Evolutionary conservation across 1,140 invertebrate species (phyloP).

Genomic region (Brachionus rubens): DNA sequence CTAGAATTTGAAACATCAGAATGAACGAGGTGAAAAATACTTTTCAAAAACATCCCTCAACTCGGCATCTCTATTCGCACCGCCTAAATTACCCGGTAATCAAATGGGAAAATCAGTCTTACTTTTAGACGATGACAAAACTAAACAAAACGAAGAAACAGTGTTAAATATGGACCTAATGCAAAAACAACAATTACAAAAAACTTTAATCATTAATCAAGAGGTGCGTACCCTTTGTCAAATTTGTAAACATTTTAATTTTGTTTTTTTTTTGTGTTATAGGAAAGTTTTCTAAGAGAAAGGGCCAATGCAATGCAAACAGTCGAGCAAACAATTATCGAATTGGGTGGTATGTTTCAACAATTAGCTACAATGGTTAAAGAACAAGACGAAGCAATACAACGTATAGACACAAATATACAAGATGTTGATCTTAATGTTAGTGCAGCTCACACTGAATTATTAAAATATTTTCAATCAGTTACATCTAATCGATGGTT

Average conservation of each 20-base stretch:
- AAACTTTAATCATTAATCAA: slow-evolving; percentile 8
- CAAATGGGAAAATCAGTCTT: slow-evolving; percentile 44
- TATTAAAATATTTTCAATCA: slow-evolving; percentile 95
- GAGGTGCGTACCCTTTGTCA: neutral
- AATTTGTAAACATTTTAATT: neutral
- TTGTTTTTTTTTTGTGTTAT: slow-evolving; percentile 49
- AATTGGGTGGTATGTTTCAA: slow-evolving; percentile 95
- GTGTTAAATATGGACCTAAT: slow-evolving; percentile 17
- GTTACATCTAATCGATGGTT: slow-evolving; percentile 95
- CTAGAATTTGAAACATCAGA: slow-evolving; percentile 41
- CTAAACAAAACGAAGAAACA: neutral
- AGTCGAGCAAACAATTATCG: slow-evolving; percentile 97
- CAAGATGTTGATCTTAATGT: slow-evolving; percentile 92
- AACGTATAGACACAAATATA: slow-evolving; percentile 91
- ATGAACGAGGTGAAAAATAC: slow-evolving; percentile 37
- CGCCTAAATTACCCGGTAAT: slow-evolving; percentile 31
- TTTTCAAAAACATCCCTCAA: slow-evolving; percentile 38
- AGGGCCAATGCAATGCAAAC: slow-evolving; percentile 96
- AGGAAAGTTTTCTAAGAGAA: slow-evolving; percentile 84
- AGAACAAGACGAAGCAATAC: slow-evolving; percentile 96
- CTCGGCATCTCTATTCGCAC: neutral
- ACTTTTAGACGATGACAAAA: slow-evolving; percentile 25
- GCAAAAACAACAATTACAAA: slow-evolving; percentile 28
- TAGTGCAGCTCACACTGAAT: slow-evolving; percentile 91
- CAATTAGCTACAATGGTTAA: slow-evolving; percentile 97